A percentile compares a stretch with the other conserved stretches of the same genome.
Evolutionary conservation across 2,888 invertebrate genomes (phyloP).

Genomic region (Thumatha senex): DNA sequence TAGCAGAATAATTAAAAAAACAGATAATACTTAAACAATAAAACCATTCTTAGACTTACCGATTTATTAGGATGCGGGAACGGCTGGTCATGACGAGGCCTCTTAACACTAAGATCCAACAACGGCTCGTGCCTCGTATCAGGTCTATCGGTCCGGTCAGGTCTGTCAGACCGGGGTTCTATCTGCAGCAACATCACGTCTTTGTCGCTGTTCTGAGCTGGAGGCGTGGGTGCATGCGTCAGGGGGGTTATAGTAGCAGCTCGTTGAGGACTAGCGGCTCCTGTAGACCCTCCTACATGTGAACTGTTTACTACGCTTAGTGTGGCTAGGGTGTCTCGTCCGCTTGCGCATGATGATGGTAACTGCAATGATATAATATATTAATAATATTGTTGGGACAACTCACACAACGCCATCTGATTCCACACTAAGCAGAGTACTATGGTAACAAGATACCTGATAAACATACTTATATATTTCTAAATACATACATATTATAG

Average conservation of each 20-base stretch:
- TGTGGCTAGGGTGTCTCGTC: conserved; percentile 84
- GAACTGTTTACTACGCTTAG: conserved; percentile 86
- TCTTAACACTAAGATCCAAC: conserved; percentile 53
- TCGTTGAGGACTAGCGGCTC: conserved; percentile 60
- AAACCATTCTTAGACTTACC: too few relatives aligned
- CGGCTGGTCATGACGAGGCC: conserved; percentile 45
- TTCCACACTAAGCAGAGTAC: too few relatives aligned
- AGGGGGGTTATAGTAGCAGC: conserved; percentile 85
- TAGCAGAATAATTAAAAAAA: neutral
- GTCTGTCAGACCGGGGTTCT: conserved; percentile 74
- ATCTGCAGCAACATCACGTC: conserved; percentile 85
- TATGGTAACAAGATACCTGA: too few relatives aligned
- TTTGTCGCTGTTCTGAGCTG: conserved; percentile 60
- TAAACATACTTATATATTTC: too few relatives aligned
- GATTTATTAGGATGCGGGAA: conserved; percentile 56
- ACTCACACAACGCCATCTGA: too few relatives aligned
- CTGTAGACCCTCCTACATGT: conserved; percentile 58
- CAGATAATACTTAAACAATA: too few relatives aligned
- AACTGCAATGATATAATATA: conserved; percentile 36
- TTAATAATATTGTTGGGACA: neutral
- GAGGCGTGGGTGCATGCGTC: conserved; percentile 65
- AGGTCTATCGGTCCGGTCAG: conserved; percentile 86
- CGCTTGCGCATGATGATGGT: conserved; percentile 45
- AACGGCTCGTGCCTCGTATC: conserved; percentile 40
- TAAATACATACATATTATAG: too few relatives aligned